Base-by-base conservation (phyloP, 2,888 invertebrate species). In the Nymphalis c-album region DNA sequence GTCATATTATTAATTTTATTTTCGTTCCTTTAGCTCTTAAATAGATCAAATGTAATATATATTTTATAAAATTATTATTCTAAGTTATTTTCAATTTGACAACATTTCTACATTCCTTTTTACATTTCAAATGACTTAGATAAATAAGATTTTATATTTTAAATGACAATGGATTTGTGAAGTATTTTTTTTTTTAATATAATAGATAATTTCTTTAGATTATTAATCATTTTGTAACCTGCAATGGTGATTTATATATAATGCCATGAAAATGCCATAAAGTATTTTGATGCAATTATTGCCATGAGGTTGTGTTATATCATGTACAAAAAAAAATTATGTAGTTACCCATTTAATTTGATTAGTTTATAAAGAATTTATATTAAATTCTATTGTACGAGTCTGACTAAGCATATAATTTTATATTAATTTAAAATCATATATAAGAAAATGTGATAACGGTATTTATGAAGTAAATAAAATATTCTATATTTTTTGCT, bases 301-400 rank as follows among this genome's bases (percentile, higher is more conserved):
- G 91, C 91, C 90, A 88, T 85, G 76, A 79, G 89, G 90, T 91
- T 91, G 91, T 91, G 90, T 91, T 88, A 84, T 81, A 65, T 83
- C 80, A 77, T 88, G 87, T 91, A 90, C 88, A 90, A 89, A 88
- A 40, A n/a, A 40, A 83, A 79, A 81, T 72, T 84, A 82, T 85
- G 77, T 81, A 87, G 91, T 91, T 91, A 91, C 91, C 91, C 85
- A 86, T 87, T 88, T 75, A 85, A 82, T 83, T 74, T 81, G 78
- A 82, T 80, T 85, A 84, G 82, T 81, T 81, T 84, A 80, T 82
- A 82, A 82, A 84, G 85, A 87, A 87, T 88, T 88, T 90, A 90
- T 89, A 88, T 89, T 87, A 86, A 89, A 89, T 89, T 90, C 88
- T 87, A 85, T 78, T 70, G 67, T 73, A 83, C 84, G 86, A 90